A percentile compares a stretch with the other conserved stretches of the same genome.
These are phyloP conservation scores for Terrapene triunguis DNA, from an alignment of 2,113 vertebrate species.

Conservation along the genomic window DNA sequence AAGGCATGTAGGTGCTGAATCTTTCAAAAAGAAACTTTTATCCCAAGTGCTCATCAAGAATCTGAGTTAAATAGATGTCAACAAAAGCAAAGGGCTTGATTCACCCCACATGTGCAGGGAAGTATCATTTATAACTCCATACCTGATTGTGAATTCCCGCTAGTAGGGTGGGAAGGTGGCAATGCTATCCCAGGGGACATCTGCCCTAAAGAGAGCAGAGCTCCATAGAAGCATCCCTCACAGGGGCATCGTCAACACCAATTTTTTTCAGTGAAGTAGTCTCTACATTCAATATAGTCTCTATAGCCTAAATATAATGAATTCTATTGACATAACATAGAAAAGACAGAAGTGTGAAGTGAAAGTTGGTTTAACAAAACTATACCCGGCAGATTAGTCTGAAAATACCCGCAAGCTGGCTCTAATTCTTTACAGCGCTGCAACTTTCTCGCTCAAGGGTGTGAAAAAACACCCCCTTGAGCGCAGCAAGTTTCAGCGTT, in stretches of 20 bases:
- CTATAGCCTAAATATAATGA: neutral
- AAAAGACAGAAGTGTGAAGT: neutral
- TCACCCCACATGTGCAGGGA: neutral
- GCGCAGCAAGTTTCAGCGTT: too few species aligned
- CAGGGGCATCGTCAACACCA: neutral
- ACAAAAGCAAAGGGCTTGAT: neutral
- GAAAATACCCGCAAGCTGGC: neutral
- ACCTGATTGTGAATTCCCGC: neutral
- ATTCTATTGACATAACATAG: neutral
- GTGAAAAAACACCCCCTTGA: too few species aligned
- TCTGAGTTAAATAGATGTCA: neutral
- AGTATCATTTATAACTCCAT: neutral
- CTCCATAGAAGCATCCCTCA: neutral
- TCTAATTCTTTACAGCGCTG: neutral
- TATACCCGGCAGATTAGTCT: neutral
- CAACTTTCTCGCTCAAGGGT: too few species aligned
- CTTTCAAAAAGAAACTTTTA: neutral
- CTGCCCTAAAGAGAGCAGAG: neutral
- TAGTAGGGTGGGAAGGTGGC: neutral
- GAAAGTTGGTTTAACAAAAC: neutral
- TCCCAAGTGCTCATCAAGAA: neutral
- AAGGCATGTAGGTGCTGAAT: neutral
- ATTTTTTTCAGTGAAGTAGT: neutral
- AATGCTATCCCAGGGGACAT: neutral
- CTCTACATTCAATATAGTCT: neutral